A percentile compares a stretch with the other conserved stretches of the same genome.
Conservation (phyloP, 2,113 vertebrate genomes). For the Tautogolabrus adspersus region DNA sequence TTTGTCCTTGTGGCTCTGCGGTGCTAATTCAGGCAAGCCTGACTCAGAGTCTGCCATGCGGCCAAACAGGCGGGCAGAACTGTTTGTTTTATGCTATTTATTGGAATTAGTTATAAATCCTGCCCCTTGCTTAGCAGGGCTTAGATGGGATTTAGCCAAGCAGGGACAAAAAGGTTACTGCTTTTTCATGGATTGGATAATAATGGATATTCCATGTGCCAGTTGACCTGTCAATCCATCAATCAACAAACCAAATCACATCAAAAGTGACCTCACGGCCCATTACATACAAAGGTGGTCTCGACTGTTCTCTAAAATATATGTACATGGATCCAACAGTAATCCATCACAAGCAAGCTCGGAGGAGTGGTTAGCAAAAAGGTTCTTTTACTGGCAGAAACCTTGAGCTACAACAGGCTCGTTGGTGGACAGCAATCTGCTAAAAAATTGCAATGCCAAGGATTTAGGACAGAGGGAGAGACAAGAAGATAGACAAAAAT, state of each 20-base stretch:
- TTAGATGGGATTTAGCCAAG: constrained; percentile 56
- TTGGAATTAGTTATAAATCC: constrained; percentile 76
- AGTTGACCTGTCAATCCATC: constrained; percentile 27
- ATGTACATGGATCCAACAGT: too few species aligned
- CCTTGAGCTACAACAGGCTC: too few species aligned
- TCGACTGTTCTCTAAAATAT: too few species aligned
- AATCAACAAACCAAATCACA: not conserved
- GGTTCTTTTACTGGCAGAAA: too few species aligned
- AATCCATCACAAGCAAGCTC: too few species aligned
- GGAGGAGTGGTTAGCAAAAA: too few species aligned
- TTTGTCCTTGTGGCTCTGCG: constrained; percentile 59
- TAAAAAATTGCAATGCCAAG: too few species aligned
- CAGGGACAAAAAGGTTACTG: constrained; percentile 60
- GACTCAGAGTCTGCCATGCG: constrained; percentile 41
- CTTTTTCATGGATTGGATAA: constrained; percentile 50
- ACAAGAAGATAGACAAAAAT: too few species aligned
- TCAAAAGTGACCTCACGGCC: too few species aligned
- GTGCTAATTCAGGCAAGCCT: constrained; percentile 70
- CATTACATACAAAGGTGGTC: too few species aligned
- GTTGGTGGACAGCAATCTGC: too few species aligned
- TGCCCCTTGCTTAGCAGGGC: constrained; percentile 33
- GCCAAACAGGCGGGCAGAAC: constrained; percentile 53
- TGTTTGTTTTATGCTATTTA: constrained; percentile 79
- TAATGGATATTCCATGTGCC: constrained; percentile 28
- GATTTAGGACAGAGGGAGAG: too few species aligned